Conservation (phyloP, 2,888 invertebrate species). For the Aspidapion aeneum region DNA sequence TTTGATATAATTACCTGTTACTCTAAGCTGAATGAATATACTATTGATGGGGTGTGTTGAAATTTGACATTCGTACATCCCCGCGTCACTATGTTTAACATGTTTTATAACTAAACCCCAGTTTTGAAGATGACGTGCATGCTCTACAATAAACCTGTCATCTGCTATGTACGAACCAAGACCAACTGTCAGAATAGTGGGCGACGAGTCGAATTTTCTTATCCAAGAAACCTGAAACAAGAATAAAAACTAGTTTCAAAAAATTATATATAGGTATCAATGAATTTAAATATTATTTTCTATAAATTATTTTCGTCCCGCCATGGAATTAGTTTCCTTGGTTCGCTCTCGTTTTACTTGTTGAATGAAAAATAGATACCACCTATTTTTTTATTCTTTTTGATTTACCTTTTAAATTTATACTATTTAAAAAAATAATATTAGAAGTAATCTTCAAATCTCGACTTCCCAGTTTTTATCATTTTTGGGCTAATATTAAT, state of each 20-base stretch:
- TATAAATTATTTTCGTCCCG: background rate
- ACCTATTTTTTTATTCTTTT: no score
- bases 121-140: conserved; percentile 59
- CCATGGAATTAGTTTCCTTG: no score
- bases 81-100: conserved; percentile 65
- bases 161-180: conserved; percentile 64
- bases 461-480: no score
- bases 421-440: background rate
- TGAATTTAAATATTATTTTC: background rate
- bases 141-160: conserved; percentile 61
- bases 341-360: no score
- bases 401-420: no score
- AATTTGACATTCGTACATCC: conserved; percentile 76
- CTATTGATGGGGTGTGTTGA: conserved; percentile 76
- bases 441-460: no score
- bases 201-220: conserved; percentile 55
- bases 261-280: background rate
- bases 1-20: conserved; percentile 68
- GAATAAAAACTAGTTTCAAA: background rate
- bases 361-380: no score
- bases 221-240: conserved; percentile 63
- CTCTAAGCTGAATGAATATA: conserved; percentile 68
- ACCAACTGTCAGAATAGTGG: conserved; percentile 63
- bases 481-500: no score
- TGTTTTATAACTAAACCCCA: conserved; percentile 65